Evolutionary conservation across 2,888 invertebrate species (phyloP).

Genomic region (Geotrupes spiniger): DNA sequence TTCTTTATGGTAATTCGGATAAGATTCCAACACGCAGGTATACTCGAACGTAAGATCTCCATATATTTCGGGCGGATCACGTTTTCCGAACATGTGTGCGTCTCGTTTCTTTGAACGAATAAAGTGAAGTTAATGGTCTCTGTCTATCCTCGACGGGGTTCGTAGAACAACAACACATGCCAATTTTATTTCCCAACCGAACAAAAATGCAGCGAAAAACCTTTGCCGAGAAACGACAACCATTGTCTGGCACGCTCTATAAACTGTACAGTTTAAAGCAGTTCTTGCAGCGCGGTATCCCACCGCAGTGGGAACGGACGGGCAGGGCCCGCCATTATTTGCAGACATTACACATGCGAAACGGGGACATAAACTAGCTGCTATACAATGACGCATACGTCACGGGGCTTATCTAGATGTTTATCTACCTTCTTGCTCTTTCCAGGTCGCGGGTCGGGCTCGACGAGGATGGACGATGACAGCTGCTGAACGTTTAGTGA

Average conservation of each 20-base stretch:
- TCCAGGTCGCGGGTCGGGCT: constrained; percentile 34
- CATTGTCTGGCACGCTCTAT: constrained; percentile 46
- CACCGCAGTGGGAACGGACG: constrained; percentile 37
- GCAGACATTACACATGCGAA: constrained; percentile 44
- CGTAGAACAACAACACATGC: constrained; percentile 15
- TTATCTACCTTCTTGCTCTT: constrained; percentile 38
- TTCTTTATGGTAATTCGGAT: too few species aligned
- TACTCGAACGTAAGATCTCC: too few species aligned
- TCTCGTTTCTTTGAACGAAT: constrained; percentile 9
- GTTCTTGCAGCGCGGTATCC: constrained; percentile 32
- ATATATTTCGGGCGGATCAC: too few species aligned
- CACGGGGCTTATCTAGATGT: constrained; percentile 44
- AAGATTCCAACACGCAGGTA: too few species aligned
- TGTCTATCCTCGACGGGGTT: constrained; percentile 8
- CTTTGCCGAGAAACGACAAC: constrained; percentile 15
- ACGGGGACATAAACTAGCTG: constrained; percentile 37
- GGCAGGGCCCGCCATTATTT: constrained; percentile 42
- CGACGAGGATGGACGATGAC: constrained; percentile 43
- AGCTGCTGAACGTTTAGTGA: constrained; percentile 42
- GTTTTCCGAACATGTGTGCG: constrained; percentile 5
- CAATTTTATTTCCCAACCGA: constrained; percentile 12
- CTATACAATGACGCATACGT: constrained; percentile 44
- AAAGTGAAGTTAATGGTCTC: constrained; percentile 9
- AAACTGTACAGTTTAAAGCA: constrained; percentile 47
- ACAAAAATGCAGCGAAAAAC: constrained; percentile 6